Base-by-base conservation (phyloP, 2,797 vertebrate genomes). In the Enteromius unitaeniatus region DNA sequence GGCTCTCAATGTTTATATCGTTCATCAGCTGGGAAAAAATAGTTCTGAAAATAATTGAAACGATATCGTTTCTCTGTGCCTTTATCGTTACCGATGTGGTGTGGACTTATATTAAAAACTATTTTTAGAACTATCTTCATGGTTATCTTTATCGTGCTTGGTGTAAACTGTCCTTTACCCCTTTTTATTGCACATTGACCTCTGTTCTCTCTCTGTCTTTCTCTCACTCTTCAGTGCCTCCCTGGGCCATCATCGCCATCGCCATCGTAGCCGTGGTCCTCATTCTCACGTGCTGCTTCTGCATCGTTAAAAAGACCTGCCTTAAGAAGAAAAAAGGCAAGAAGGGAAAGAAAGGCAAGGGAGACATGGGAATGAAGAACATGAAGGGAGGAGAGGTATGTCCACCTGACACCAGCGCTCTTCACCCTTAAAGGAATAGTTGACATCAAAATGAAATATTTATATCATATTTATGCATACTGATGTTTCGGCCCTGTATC, bases 261-360 rank as follows among this genome's bases (percentile, higher is more conserved):
- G 96, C 96, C 0, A 97, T 99, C 86, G 97, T 99, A 0, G 96
- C 95, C 0, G 97, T 97, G 72, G 93, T 98, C 70, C 95, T 99
- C 90, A 93, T 99, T 85, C 94, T 99, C 88, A 96, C 97, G 78
- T 99, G 98, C 92, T 99, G 98, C 95, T 97, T 99, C 94, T 99
- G 98, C 94, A 96, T 99, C 91, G 95, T 98, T 92, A 99, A 99
- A 94, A 99, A 99, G 91, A 99, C 97, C 93, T 98, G 97, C 91
- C 99, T 97, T 91, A 99, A 98, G 94, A 99, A 97, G 95, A 98
- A 97, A 95, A 99, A 97, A 94, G 97, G 96, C 93, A 99, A 99
- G 95, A 98, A 98, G 90, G 97, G 96, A 93, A 99, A 99, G 92
- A 97, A 99, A 91, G 97, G 98, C 91, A 98, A 97, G 90, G 96